Evolutionary conservation across 2,888 invertebrate species (phyloP).

Genomic region (Trichogramma dendrolimi): DNA sequence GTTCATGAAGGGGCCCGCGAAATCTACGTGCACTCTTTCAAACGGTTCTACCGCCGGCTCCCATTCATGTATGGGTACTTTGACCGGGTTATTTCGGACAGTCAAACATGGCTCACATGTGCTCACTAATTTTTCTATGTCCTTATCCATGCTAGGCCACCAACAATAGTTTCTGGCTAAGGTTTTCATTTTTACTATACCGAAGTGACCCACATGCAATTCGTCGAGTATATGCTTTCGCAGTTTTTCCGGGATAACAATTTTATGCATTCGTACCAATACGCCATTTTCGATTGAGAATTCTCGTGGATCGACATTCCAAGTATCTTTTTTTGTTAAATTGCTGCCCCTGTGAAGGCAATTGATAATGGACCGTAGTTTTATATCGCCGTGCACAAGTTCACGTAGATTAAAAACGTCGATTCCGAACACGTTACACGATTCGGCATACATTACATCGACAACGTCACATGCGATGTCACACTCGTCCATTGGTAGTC

Average conservation of each 20-base stretch:
- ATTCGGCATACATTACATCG: slow-evolving; percentile 2
- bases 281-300: slow-evolving; percentile 3
- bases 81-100: slow-evolving; percentile 21
- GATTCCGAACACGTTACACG: background rate
- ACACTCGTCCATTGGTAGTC: slow-evolving; percentile 20
- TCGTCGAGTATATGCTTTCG: slow-evolving; percentile 26
- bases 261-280: slow-evolving; percentile 22
- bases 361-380: background rate
- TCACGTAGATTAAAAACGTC: background rate
- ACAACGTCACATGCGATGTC: background rate
- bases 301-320: slow-evolving; percentile 1
- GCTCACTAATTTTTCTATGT: slow-evolving; percentile 20
- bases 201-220: slow-evolving; percentile 32
- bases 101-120: slow-evolving; percentile 19
- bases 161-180: slow-evolving; percentile 31
- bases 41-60: slow-evolving; percentile 24
- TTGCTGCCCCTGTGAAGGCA: background rate
- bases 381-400: background rate
- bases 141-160: slow-evolving; percentile 31
- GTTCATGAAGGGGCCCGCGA: slow-evolving; percentile 24
- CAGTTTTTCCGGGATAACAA: slow-evolving; percentile 12
- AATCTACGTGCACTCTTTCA: slow-evolving; percentile 29
- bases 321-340: background rate
- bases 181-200: slow-evolving; percentile 33
- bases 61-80: slow-evolving; percentile 21